Conservation (phyloP, 2,888 invertebrate species). For the Paralinhomoeus sp. region DNA sequence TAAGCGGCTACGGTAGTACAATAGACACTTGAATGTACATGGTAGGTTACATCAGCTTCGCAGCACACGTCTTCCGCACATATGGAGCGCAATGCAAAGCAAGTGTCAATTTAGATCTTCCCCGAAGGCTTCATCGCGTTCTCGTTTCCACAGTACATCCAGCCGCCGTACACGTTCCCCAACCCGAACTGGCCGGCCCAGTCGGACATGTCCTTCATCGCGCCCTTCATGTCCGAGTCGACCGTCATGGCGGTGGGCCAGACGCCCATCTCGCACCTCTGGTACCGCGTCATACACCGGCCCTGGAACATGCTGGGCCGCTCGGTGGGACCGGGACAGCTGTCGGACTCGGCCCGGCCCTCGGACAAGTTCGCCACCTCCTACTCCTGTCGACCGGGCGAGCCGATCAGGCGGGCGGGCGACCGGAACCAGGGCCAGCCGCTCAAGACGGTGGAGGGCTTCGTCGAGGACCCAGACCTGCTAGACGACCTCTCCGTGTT, state of each 20-base stretch:
- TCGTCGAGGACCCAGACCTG: constrained; percentile 13
- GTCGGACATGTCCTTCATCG: constrained; percentile 11
- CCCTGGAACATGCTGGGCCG: no score
- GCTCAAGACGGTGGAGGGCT: constrained; percentile 11
- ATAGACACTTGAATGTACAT: neutral
- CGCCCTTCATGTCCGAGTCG: constrained; percentile 13
- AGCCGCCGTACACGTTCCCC: constrained; percentile 15
- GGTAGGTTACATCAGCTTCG: neutral
- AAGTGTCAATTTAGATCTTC: constrained; percentile 13
- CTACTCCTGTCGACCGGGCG: no score
- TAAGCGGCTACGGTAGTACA: neutral
- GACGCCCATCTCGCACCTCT: constrained; percentile 12
- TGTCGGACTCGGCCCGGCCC: no score
- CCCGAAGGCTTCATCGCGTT: constrained; percentile 18
- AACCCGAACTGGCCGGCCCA: constrained; percentile 15
- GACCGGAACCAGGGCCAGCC: constrained; percentile 6
- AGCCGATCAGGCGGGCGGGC: no score
- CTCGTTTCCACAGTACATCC: constrained; percentile 13
- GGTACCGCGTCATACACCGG: constrained; percentile 11
- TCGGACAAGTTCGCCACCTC: no score
- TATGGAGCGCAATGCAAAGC: no score
- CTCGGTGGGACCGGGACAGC: no score
- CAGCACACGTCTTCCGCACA: no score
- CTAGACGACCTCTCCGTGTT: constrained; percentile 10
- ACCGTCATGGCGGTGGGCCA: constrained; percentile 18